A percentile compares a stretch with the other conserved stretches of the same genome.
Evolutionary conservation across 2,113 vertebrate genomes (phyloP).

Genomic region (Mugil cephalus): DNA sequence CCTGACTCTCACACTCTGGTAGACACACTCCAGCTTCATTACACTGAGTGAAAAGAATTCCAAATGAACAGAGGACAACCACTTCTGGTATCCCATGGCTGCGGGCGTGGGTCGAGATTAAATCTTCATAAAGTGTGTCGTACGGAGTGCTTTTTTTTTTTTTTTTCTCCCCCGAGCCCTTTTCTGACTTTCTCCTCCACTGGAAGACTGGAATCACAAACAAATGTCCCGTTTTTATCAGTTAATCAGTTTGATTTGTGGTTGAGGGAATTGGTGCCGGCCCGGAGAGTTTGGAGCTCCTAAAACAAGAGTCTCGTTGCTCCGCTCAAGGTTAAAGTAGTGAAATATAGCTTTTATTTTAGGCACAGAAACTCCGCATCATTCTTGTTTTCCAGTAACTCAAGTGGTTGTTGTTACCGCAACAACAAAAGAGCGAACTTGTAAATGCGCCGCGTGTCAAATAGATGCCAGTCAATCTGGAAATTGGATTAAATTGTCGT

Average conservation of each 20-base stretch:
- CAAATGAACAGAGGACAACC: constrained; percentile 56
- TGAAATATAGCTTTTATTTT: neutral
- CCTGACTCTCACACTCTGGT: constrained; percentile 34
- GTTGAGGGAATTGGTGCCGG: neutral
- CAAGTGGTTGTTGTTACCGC: neutral
- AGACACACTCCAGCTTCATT: constrained; percentile 61
- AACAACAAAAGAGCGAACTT: neutral
- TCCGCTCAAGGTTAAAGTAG: neutral
- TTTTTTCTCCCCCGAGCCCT: neutral
- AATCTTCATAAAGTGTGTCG: constrained; percentile 65
- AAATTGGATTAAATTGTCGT: neutral
- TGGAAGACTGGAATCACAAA: constrained; percentile 25
- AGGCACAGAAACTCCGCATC: neutral
- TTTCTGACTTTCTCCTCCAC: constrained; percentile 22
- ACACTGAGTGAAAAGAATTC: constrained; percentile 48
- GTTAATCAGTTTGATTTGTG: constrained; percentile 48
- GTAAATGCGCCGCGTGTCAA: neutral
- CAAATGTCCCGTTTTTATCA: constrained; percentile 34
- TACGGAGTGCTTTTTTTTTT: constrained; percentile 32
- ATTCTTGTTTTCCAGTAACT: neutral
- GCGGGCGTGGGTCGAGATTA: constrained; percentile 60
- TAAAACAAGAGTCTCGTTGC: constrained; percentile 4
- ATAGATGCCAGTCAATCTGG: constrained; percentile 15
- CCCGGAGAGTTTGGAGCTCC: neutral
- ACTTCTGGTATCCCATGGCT: constrained; percentile 51